phyloP scores from a whole-genome alignment of 2,888 invertebrate genomes.

The Rhodophaea formosa region DNA sequence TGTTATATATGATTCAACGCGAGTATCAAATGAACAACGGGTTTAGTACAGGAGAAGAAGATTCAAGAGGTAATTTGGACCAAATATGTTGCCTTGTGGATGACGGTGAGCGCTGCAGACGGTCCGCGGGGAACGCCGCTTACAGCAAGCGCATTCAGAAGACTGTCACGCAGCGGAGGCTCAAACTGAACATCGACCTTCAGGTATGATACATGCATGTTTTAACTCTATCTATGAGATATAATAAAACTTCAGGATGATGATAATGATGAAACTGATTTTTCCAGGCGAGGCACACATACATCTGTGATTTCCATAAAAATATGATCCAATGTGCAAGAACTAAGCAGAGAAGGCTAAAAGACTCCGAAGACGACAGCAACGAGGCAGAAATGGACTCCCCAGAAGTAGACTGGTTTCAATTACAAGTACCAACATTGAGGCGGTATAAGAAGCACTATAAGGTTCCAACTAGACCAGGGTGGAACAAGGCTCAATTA shows the following conservation, averaged over 20 bases:
- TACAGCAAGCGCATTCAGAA: conserved; percentile 98
- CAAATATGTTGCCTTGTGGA: conserved; percentile 96
- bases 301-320: conserved; percentile 98
- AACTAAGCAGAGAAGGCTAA: conserved; percentile 90
- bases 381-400: conserved; percentile 95
- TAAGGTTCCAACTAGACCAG: conserved; percentile 94
- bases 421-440: conserved; percentile 96
- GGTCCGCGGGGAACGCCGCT: conserved; percentile 95
- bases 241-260: neutral
- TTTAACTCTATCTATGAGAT: neutral
- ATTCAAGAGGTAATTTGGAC: conserved; percentile 92
- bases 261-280: neutral
- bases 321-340: conserved; percentile 97
- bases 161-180: conserved; percentile 93
- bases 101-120: conserved; percentile 91
- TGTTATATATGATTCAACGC: conserved; percentile 80
- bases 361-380: conserved; percentile 97
- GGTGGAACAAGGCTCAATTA: conserved; percentile 96
- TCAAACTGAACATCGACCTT: conserved; percentile 92
- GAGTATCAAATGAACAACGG: conserved; percentile 89
- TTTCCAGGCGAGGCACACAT: conserved; percentile 92
- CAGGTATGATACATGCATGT: conserved; percentile 50
- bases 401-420: conserved; percentile 96
- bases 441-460: conserved; percentile 96
- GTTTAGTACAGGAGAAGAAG: conserved; percentile 95